Percentiles rank a stretch among this genome's conserved stretches.
Evolutionary conservation across 2,113 vertebrate genomes (phyloP).

Genomic region (Coturnix japonica): DNA sequence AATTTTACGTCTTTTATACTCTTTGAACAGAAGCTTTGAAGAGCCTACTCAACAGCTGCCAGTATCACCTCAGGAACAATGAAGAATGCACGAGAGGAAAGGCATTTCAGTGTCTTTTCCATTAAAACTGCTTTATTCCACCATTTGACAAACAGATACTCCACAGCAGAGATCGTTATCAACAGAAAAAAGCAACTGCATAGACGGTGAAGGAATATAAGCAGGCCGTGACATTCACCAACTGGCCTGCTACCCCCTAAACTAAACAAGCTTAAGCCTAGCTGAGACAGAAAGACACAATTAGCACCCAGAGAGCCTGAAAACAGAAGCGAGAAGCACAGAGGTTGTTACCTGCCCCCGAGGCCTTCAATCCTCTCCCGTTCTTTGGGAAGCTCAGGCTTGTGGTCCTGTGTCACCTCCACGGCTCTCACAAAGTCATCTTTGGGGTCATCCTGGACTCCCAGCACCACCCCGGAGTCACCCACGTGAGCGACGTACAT

Average conservation of each 20-base stretch:
- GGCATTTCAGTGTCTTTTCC: not conserved
- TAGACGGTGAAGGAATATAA: not conserved
- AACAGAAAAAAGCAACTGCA: not conserved
- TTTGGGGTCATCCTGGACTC: constrained; percentile 88
- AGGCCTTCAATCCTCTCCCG: constrained; percentile 95
- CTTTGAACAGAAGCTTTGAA: not conserved
- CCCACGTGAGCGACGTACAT: constrained; percentile 98
- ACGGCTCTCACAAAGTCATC: constrained; percentile 89
- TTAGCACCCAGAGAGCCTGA: not conserved
- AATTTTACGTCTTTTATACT: not conserved
- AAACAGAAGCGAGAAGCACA: not conserved
- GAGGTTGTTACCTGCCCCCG: constrained; percentile 88
- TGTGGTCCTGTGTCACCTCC: constrained; percentile 97
- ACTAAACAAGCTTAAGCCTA: not conserved
- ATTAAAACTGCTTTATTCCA: not conserved
- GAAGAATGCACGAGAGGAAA: not conserved
- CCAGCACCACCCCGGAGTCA: constrained; percentile 95
- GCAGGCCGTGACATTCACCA: not conserved
- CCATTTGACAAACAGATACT: not conserved
- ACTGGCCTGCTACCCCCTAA: not conserved
- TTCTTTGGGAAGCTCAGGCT: constrained; percentile 96
- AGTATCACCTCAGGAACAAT: not conserved
- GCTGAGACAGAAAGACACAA: not conserved
- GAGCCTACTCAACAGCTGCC: constrained; percentile 1
- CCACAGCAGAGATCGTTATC: not conserved